phyloP scores from a whole-genome alignment of 2,113 vertebrate genomes.

The Myrmecobius fasciatus region DNA sequence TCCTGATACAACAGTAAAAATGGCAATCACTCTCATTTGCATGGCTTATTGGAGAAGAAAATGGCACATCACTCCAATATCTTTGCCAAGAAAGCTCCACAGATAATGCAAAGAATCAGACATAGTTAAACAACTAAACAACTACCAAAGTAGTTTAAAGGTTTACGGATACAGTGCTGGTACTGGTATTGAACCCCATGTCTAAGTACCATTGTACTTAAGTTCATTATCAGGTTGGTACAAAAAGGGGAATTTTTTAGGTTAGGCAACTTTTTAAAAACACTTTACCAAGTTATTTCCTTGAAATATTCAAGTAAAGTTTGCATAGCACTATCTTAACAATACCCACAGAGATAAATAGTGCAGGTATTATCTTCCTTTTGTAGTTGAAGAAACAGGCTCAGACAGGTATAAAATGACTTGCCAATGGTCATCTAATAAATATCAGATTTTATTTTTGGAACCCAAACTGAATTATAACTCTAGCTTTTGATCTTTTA shows the following conservation, averaged over 20 bases:
- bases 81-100: background rate
- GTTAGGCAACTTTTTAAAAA: background rate
- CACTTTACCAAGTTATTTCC: background rate
- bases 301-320: background rate
- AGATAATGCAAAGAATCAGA: background rate
- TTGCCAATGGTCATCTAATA: background rate
- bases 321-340: background rate
- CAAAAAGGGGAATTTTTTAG: background rate
- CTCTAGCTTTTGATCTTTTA: background rate
- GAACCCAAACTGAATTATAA: background rate
- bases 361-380: background rate
- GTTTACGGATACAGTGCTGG: background rate
- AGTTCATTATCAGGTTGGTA: background rate
- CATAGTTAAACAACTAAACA: background rate
- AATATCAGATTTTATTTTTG: background rate
- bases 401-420: background rate
- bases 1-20: background rate
- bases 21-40: background rate
- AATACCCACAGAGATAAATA: background rate
- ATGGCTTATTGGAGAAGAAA: background rate
- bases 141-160: background rate
- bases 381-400: background rate
- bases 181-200: background rate
- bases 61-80: background rate
- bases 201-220: background rate